These are phyloP conservation scores for Chouioia cunea DNA, from an alignment of 2,888 invertebrate species.

Conservation along the genomic window DNA sequence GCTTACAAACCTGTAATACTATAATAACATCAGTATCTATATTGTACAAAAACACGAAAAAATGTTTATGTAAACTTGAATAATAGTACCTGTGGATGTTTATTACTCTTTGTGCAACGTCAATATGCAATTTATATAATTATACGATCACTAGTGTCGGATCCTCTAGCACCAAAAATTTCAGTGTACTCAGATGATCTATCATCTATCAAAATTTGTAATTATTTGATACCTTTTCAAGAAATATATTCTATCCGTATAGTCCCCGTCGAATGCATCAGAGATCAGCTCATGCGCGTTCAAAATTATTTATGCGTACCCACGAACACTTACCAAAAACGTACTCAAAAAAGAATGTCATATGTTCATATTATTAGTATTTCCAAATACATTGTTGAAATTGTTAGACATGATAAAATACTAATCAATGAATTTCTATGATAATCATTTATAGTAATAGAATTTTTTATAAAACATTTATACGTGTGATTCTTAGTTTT, in stretches of 20 bases:
- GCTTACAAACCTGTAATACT: slow-evolving; percentile 19
- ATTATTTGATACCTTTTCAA: slow-evolving; percentile 14
- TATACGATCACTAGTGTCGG: neutral
- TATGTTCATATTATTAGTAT: no score
- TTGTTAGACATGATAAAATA: no score
- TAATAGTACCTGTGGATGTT: slow-evolving; percentile 11
- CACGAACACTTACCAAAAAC: no score
- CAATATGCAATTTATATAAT: slow-evolving; percentile 6
- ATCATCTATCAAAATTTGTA: neutral
- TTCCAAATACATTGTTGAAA: no score
- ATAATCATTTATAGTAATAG: no score
- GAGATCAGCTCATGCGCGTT: no score
- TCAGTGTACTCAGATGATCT: neutral
- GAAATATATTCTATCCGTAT: slow-evolving; percentile 19
- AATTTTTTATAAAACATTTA: no score
- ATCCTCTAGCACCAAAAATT: neutral
- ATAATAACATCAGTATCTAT: slow-evolving; percentile 8
- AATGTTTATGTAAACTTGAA: slow-evolving; percentile 24
- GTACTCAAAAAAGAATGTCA: no score
- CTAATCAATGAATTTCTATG: no score
- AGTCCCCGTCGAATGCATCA: neutral
- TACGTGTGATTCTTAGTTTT: no score
- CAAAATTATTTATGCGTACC: no score
- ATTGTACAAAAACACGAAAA: slow-evolving; percentile 16
- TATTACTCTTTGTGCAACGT: slow-evolving; percentile 1